Conservation (phyloP, 2,888 invertebrate species). For the Acanthococcus lagerstroemiae region DNA sequence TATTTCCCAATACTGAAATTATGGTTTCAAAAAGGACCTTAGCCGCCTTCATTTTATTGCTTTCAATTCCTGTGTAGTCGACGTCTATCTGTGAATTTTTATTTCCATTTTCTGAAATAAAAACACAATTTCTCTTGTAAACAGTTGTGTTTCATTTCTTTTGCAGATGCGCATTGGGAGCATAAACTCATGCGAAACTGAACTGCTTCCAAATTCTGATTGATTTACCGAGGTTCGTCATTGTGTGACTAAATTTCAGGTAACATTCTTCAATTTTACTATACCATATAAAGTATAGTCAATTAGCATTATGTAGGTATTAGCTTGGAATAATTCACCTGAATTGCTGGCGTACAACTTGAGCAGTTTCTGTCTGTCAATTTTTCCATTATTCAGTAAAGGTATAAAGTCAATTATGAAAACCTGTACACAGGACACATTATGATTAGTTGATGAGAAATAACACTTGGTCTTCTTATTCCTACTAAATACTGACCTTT, state of each 20-base stretch:
- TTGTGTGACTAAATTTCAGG: no score
- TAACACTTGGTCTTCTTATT: not conserved
- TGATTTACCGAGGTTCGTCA: no score
- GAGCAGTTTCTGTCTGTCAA: slow-evolving; percentile 66
- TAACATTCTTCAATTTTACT: no score
- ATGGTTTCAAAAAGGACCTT: slow-evolving; percentile 63
- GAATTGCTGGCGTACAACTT: slow-evolving; percentile 59
- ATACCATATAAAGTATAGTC: no score
- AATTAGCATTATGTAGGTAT: no score
- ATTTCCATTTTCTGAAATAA: slow-evolving; percentile 2
- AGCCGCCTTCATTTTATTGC: slow-evolving; percentile 52
- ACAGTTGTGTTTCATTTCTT: no score
- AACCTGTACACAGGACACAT: slow-evolving; percentile 43
- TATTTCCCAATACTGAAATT: slow-evolving; percentile 51
- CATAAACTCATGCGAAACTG: no score
- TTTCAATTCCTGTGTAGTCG: slow-evolving; percentile 55
- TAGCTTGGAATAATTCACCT: slow-evolving; percentile 44
- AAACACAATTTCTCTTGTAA: no score
- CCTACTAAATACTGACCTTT: slow-evolving; percentile 45
- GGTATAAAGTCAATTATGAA: slow-evolving; percentile 65
- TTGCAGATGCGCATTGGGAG: no score
- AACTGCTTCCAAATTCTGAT: no score
- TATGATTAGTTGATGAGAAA: no score
- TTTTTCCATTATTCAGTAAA: slow-evolving; percentile 74
- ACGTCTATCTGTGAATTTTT: slow-evolving; percentile 41